A percentile compares a stretch with the other conserved stretches of the same genome.
Conservation (phyloP, 2,888 invertebrate species). For the Nemapogon koenigi region DNA sequence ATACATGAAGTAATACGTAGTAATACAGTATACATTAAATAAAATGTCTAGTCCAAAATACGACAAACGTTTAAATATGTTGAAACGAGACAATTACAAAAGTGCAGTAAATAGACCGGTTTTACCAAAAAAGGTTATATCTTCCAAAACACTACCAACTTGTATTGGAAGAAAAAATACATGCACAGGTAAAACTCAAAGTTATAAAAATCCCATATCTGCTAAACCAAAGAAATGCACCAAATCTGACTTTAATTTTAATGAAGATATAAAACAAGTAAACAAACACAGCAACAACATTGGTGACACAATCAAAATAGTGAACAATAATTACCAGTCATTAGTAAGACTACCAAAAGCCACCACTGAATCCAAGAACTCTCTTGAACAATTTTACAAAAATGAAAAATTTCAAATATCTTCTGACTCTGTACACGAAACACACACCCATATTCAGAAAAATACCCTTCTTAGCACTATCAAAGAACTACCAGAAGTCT, state of each 20-base stretch:
- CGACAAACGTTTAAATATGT: too few species aligned
- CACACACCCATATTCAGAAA: constrained; percentile 23
- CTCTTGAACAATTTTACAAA: constrained; percentile 37
- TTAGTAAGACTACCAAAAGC: constrained; percentile 5
- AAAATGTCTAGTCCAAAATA: too few species aligned
- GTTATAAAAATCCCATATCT: constrained; percentile 13
- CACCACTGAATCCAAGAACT: constrained; percentile 4
- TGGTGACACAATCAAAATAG: constrained; percentile 25
- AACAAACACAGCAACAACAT: constrained; percentile 26
- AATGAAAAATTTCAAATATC: constrained; percentile 38
- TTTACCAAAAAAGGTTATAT: constrained; percentile 27
- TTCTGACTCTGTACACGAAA: constrained; percentile 28
- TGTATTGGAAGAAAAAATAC: constrained; percentile 26
- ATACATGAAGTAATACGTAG: too few species aligned
- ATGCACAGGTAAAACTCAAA: constrained; percentile 26
- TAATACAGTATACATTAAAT: too few species aligned
- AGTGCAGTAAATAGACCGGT: not conserved
- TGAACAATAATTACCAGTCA: constrained; percentile 6
- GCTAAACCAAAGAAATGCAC: constrained; percentile 31
- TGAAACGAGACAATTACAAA: too few species aligned
- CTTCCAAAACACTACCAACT: constrained; percentile 20
- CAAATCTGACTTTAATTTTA: constrained; percentile 31
- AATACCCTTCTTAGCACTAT: constrained; percentile 32
- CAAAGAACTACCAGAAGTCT: constrained; percentile 30
- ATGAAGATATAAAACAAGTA: constrained; percentile 16